These are phyloP conservation scores for Syngnathus scovelli DNA, from an alignment of 2,113 vertebrate species.

Conservation along the genomic window DNA sequence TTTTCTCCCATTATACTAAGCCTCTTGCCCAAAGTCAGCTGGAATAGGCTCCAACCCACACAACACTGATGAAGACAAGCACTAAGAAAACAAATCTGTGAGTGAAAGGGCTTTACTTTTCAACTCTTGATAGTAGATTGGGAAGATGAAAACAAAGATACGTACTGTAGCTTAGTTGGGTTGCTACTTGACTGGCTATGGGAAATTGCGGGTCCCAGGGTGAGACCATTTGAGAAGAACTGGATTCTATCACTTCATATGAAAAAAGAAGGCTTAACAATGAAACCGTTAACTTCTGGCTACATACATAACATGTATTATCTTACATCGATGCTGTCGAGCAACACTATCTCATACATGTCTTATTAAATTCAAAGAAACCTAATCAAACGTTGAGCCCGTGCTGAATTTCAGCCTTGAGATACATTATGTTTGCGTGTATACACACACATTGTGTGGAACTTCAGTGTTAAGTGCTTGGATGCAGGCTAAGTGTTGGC, in stretches of 20 bases:
- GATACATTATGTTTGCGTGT: constrained; percentile 57
- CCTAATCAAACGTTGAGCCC: constrained; percentile 63
- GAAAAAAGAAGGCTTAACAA: constrained; percentile 20
- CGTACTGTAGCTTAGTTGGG: not conserved
- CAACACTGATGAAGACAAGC: not conserved
- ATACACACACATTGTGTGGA: constrained; percentile 37
- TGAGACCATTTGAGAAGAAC: not conserved
- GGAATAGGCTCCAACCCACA: too few relatives aligned
- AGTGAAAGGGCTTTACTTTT: not conserved
- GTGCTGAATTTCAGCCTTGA: constrained; percentile 62
- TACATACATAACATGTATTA: constrained; percentile 49
- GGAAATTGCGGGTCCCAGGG: not conserved
- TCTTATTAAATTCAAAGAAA: constrained; percentile 67
- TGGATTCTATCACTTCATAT: not conserved
- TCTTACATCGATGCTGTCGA: constrained; percentile 60
- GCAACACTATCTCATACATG: constrained; percentile 67
- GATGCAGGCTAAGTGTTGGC: constrained; percentile 49
- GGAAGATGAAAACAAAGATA: not conserved
- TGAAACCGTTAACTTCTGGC: constrained; percentile 42
- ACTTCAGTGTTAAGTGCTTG: constrained; percentile 57
- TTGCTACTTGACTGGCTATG: not conserved
- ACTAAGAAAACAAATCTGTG: not conserved
- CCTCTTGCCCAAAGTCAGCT: too few relatives aligned
- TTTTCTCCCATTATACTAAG: too few relatives aligned
- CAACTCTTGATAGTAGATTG: not conserved